Conservation (phyloP, 1,140 invertebrate species). For the Drosophila ficusphila region DNA sequence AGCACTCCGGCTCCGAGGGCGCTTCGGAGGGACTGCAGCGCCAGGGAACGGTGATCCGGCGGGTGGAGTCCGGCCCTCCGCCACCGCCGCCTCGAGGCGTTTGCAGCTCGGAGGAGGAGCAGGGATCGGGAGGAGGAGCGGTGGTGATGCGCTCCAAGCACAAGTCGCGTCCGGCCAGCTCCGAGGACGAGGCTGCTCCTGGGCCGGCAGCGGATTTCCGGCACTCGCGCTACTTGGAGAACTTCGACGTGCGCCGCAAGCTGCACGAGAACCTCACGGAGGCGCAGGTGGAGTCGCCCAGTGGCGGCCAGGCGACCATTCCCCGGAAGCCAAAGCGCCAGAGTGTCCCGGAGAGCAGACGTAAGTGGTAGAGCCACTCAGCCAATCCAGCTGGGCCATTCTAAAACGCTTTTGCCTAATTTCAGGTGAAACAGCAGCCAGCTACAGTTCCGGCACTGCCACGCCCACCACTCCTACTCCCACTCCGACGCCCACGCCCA, state of each 20-base stretch:
- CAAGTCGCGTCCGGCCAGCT: conserved; percentile 71
- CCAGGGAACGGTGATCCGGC: conserved; percentile 71
- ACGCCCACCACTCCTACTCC: conserved; percentile 57
- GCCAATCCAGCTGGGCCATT: too few relatives aligned
- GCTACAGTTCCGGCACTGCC: conserved; percentile 37
- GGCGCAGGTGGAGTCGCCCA: not conserved
- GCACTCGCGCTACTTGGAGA: conserved; percentile 79
- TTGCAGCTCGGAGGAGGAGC: conserved; percentile 65
- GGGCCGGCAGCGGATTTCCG: conserved; percentile 55
- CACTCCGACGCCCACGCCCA: conserved; percentile 1
- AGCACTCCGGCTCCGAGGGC: conserved; percentile 47
- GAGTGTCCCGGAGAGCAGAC: conserved; percentile 51
- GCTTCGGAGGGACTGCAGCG: conserved; percentile 59
- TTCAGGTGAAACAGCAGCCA: conserved; percentile 31
- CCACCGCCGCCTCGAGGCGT: conserved; percentile 24
- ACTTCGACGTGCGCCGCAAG: conserved; percentile 79
- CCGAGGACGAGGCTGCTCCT: conserved; percentile 67
- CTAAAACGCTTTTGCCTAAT: not conserved
- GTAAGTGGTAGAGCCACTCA: conserved; percentile 47
- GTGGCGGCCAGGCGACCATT: not conserved
- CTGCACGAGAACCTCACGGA: conserved; percentile 72
- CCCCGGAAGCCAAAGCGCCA: conserved; percentile 73
- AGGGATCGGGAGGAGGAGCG: not conserved
- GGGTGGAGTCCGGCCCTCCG: conserved; percentile 31
- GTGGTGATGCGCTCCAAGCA: conserved; percentile 64